Evolutionary conservation across 1,140 invertebrate species (phyloP).

Genomic region (Lordiphosa stackelbergi): DNA sequence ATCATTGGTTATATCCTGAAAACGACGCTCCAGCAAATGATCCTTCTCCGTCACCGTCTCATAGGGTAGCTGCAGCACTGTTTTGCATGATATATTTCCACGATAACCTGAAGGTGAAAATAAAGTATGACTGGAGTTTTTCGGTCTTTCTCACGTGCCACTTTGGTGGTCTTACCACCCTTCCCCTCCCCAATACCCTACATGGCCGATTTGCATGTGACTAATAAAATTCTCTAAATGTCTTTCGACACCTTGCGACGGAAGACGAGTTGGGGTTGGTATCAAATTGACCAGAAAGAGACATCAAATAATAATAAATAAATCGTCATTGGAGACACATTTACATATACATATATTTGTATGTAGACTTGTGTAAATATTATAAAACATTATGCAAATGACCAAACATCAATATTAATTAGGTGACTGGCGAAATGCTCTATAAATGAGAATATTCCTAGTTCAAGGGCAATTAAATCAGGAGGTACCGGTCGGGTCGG

Average conservation of each 20-base stretch:
- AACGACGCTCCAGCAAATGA: constrained; percentile 63
- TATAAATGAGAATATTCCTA: background rate
- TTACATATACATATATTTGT: constrained; percentile 16
- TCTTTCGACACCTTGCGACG: constrained; percentile 65
- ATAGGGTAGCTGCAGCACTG: constrained; percentile 67
- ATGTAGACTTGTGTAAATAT: constrained; percentile 12
- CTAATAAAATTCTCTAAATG: constrained; percentile 59
- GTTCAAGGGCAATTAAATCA: too few species aligned
- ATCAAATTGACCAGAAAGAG: constrained; percentile 55
- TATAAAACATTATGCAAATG: constrained; percentile 37
- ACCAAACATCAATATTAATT: constrained; percentile 12
- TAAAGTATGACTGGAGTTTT: background rate
- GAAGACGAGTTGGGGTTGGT: constrained; percentile 36
- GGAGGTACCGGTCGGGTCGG: too few species aligned
- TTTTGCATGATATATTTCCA: constrained; percentile 74
- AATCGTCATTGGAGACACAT: constrained; percentile 40
- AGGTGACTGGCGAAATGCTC: constrained; percentile 2
- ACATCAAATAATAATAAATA: constrained; percentile 56
- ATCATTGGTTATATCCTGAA: constrained; percentile 72
- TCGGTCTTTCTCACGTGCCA: constrained; percentile 59
- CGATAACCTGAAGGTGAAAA: constrained; percentile 58
- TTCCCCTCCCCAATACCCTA: background rate
- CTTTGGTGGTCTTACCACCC: constrained; percentile 33
- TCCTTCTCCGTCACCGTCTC: constrained; percentile 61
- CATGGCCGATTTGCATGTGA: constrained; percentile 43